phyloP scores from a whole-genome alignment of 2,797 vertebrate genomes.

The Silurus aristotelis region DNA sequence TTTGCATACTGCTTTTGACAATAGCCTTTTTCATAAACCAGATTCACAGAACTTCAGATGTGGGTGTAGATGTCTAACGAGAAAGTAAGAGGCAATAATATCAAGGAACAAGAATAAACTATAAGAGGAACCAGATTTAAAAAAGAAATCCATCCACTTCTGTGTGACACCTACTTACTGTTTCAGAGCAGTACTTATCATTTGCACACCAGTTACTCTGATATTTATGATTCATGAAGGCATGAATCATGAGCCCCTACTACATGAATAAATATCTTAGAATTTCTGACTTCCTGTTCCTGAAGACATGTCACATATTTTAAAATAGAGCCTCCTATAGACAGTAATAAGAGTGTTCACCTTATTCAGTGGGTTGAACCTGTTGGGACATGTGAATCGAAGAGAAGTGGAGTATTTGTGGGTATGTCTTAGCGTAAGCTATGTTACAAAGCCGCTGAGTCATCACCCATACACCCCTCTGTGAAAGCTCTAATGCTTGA shows the following conservation, averaged over 20 bases:
- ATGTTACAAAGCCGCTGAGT: neutral
- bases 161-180: neutral
- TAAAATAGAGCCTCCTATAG: neutral
- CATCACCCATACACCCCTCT: neutral
- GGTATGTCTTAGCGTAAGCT: neutral
- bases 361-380: neutral
- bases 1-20: slow-evolving; percentile 2
- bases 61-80: neutral
- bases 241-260: neutral
- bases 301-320: neutral
- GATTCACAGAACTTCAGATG: neutral
- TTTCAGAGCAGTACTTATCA: neutral
- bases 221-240: neutral
- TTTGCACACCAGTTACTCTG: neutral
- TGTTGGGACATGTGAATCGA: neutral
- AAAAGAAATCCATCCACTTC: neutral
- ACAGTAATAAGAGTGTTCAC: neutral
- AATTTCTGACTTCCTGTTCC: neutral
- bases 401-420: neutral
- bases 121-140: neutral
- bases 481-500: too few relatives aligned
- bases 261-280: neutral
- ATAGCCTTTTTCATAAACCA: neutral
- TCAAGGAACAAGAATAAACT: neutral
- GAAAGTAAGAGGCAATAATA: neutral